A percentile compares a stretch with the other conserved stretches of the same genome.
phyloP scores from a whole-genome alignment of 2,113 vertebrate species.

The Barnardius zonarius region DNA sequence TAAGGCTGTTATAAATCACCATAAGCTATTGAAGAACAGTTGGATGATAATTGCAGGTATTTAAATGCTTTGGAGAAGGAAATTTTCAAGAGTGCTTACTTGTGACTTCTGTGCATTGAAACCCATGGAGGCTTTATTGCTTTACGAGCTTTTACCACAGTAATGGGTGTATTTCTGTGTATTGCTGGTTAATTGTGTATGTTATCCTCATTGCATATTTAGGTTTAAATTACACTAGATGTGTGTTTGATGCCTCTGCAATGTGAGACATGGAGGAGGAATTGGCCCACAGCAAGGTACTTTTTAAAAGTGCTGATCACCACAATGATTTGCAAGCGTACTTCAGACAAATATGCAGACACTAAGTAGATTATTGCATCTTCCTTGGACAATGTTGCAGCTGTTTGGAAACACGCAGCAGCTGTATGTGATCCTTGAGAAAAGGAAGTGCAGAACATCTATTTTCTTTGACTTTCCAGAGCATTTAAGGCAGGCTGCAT shows the following conservation, averaged over 20 bases:
- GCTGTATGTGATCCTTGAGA: neutral
- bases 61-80: neutral
- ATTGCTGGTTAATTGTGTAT: neutral
- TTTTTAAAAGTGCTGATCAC: neutral
- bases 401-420: neutral
- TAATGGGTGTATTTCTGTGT: neutral
- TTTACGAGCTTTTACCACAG: neutral
- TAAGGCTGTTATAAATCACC: neutral
- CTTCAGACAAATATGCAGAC: constrained; percentile 19
- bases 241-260: neutral
- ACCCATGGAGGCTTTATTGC: neutral
- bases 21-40: neutral
- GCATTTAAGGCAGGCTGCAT: neutral
- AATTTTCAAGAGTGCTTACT: neutral
- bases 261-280: neutral
- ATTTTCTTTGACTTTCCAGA: neutral
- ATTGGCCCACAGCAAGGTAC: neutral
- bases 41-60: neutral
- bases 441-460: neutral
- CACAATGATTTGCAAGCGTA: neutral
- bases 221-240: neutral
- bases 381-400: neutral
- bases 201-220: neutral
- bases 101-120: neutral
- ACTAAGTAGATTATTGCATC: neutral